phyloP scores from a whole-genome alignment of 1,140 invertebrate genomes.

The Drosophila sucinea region DNA sequence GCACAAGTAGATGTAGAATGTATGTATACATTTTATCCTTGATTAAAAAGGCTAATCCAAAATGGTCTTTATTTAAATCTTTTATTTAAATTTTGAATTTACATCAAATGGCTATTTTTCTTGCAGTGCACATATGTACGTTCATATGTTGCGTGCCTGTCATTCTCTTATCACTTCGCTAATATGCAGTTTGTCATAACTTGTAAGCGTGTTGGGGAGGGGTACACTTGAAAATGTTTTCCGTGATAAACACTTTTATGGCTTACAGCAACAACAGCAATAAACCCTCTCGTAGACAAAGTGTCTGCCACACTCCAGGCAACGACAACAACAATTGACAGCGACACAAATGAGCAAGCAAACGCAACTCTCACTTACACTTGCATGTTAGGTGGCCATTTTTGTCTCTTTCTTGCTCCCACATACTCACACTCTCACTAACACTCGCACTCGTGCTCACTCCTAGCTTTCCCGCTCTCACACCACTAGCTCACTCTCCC shows the following conservation, averaged over 20 bases:
- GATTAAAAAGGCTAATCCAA: no score
- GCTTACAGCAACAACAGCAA: conserved; percentile 36
- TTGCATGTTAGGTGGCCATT: conserved; percentile 12
- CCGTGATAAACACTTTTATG: conserved; percentile 46
- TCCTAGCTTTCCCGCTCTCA: neutral
- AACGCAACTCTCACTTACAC: conserved; percentile 62
- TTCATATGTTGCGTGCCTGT: conserved; percentile 46
- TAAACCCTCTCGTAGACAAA: conserved; percentile 43
- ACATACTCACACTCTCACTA: conserved; percentile 14
- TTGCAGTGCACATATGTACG: conserved; percentile 13
- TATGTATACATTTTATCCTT: no score
- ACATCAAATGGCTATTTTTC: neutral
- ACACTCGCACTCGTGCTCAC: neutral
- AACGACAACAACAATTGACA: conserved; percentile 69
- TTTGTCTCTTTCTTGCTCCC: conserved; percentile 13
- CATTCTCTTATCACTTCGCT: conserved; percentile 52
- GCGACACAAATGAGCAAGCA: conserved; percentile 79
- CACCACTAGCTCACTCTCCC: conserved; percentile 4
- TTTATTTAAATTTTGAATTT: no score
- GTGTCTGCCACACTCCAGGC: conserved; percentile 57
- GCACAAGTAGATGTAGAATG: no score
- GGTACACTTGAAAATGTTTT: conserved; percentile 18
- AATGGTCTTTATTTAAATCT: no score
- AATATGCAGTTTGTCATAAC: conserved; percentile 47
- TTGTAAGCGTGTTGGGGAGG: neutral